Percentiles rank a stretch among this genome's conserved stretches.
Evolutionary conservation across 1,140 invertebrate species (phyloP).

Genomic region (Drosophila eugracilis): DNA sequence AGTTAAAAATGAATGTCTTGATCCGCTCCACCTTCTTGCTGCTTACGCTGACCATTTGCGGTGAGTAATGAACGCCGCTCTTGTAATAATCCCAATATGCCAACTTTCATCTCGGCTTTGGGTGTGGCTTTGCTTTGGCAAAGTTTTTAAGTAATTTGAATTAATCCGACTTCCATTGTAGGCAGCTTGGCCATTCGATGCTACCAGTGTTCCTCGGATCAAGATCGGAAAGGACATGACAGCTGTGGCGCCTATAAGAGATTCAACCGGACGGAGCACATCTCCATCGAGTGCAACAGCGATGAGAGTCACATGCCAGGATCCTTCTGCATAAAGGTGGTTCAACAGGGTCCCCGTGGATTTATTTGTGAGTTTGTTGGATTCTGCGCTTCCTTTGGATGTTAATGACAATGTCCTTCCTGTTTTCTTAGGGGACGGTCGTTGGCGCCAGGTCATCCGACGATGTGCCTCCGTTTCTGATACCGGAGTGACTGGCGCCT

Average conservation of each 20-base stretch:
- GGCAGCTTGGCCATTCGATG: constrained; percentile 87
- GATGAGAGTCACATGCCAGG: constrained; percentile 95
- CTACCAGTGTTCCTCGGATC: constrained; percentile 94
- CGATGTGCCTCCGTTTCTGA: constrained; percentile 95
- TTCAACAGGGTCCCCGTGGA: constrained; percentile 94
- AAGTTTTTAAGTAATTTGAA: constrained; percentile 14
- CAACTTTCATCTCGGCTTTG: constrained; percentile 28
- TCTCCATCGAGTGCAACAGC: constrained; percentile 94
- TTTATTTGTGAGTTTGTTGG: constrained; percentile 92
- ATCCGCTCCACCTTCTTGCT: constrained; percentile 48
- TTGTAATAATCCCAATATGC: neutral
- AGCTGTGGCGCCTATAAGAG: constrained; percentile 94
- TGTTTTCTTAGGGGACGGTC: constrained; percentile 92
- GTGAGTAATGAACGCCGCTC: constrained; percentile 21
- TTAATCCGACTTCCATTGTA: constrained; percentile 23
- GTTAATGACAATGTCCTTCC: no score
- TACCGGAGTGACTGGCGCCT: constrained; percentile 95
- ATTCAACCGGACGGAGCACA: constrained; percentile 92
- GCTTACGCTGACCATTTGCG: constrained; percentile 50
- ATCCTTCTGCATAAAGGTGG: constrained; percentile 96
- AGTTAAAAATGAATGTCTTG: constrained; percentile 36
- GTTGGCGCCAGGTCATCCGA: constrained; percentile 96
- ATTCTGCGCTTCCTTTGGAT: no score
- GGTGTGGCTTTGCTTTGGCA: constrained; percentile 66
- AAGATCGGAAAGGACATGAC: constrained; percentile 90